A percentile compares a stretch with the other conserved stretches of the same genome.
These are phyloP conservation scores for Cephus nigrinus DNA, from an alignment of 2,888 invertebrate species.

Conservation along the genomic window DNA sequence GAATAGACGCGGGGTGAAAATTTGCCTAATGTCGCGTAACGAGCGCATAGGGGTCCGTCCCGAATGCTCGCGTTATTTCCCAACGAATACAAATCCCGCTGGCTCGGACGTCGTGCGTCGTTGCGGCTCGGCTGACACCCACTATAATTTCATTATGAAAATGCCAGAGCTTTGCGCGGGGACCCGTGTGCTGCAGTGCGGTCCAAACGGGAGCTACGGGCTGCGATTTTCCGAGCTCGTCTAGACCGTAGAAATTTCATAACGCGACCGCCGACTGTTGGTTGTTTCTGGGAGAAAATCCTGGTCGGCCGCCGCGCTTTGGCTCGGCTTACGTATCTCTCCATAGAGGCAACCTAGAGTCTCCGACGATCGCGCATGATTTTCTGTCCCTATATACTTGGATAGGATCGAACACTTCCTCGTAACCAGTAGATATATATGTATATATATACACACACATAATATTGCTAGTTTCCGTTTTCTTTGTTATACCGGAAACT, in stretches of 20 bases:
- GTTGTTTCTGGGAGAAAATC: neutral
- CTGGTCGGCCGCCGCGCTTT: neutral
- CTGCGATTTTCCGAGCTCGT: neutral
- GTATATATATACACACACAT: neutral
- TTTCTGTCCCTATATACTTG: neutral
- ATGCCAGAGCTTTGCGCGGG: constrained; percentile 24
- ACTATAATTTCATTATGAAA: constrained; percentile 52
- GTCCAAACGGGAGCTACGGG: neutral
- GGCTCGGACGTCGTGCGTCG: constrained; percentile 16
- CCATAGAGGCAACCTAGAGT: neutral
- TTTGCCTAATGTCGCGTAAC: constrained; percentile 45
- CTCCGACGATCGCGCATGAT: neutral
- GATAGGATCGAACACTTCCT: neutral
- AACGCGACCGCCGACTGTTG: neutral
- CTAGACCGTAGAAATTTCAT: constrained; percentile 9
- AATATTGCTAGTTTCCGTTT: neutral
- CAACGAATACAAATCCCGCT: constrained; percentile 14
- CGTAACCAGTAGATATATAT: neutral
- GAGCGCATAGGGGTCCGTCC: constrained; percentile 20
- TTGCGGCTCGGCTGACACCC: constrained; percentile 27
- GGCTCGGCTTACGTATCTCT: neutral
- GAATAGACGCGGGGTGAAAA: constrained; percentile 35
- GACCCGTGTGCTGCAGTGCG: neutral
- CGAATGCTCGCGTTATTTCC: constrained; percentile 20
- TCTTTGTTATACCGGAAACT: neutral